These are phyloP conservation scores for Drosophila ohnishii DNA, from an alignment of 1,140 invertebrate species.

Conservation along the genomic window DNA sequence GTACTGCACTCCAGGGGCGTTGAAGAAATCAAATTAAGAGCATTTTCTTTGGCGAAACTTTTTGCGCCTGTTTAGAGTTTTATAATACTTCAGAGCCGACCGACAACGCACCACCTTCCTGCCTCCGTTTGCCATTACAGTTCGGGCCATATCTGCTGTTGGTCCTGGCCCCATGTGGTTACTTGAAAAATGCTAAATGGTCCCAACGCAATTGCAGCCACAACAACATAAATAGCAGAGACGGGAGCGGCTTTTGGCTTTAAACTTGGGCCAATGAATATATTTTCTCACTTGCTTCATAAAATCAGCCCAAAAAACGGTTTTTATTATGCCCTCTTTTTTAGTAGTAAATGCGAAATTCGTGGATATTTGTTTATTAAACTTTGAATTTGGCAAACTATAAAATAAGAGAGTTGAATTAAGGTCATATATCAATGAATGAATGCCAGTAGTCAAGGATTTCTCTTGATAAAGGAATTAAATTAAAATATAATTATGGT, in stretches of 20 bases:
- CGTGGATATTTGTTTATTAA: background rate
- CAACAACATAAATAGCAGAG: slow-evolving; percentile 35
- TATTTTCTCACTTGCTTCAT: slow-evolving; percentile 7
- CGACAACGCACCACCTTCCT: background rate
- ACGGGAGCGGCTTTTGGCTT: slow-evolving; percentile 33
- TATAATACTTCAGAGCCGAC: slow-evolving; percentile 70
- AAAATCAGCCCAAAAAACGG: background rate
- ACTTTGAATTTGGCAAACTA: no score
- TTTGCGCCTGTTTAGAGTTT: slow-evolving; percentile 76
- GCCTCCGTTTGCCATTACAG: slow-evolving; percentile 35
- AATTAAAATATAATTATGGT: no score
- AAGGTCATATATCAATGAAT: background rate
- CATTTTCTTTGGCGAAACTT: slow-evolving; percentile 71
- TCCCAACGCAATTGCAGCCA: slow-evolving; percentile 74
- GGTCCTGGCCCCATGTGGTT: slow-evolving; percentile 74
- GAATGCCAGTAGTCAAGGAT: background rate
- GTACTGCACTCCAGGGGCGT: slow-evolving; percentile 75
- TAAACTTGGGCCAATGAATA: slow-evolving; percentile 17
- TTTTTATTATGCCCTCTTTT: background rate
- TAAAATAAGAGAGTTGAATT: background rate
- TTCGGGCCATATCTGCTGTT: slow-evolving; percentile 43
- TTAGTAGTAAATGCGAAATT: background rate
- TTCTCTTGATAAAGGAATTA: background rate
- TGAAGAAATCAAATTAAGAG: slow-evolving; percentile 80
- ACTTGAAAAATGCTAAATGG: slow-evolving; percentile 75